Evolutionary conservation across 2,888 invertebrate species (phyloP).

Genomic region (Chymomyza amoena): DNA sequence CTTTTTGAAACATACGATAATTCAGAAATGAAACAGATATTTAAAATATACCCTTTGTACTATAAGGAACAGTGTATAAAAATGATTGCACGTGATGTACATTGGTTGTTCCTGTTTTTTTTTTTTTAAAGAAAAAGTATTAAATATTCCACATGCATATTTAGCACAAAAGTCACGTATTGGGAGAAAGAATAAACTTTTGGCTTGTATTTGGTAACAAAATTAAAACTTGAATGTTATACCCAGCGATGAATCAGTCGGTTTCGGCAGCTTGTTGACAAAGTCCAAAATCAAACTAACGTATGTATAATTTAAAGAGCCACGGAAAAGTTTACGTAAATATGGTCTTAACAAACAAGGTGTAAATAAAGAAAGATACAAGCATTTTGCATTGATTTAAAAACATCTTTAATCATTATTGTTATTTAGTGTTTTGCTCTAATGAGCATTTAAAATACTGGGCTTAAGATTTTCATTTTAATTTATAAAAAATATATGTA

Average conservation of each 20-base stretch:
- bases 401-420: neutral
- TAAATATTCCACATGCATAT: neutral
- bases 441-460: neutral
- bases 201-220: constrained; percentile 52
- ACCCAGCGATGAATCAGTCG: constrained; percentile 49
- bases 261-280: constrained; percentile 27
- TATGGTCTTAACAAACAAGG: constrained; percentile 48
- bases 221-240: constrained; percentile 38
- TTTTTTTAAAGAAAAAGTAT: no score
- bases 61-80: no score
- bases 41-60: no score
- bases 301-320: neutral
- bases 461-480: neutral
- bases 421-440: neutral
- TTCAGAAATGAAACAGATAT: no score
- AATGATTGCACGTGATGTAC: no score
- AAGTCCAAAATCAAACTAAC: constrained; percentile 41
- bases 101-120: no score
- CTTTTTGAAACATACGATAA: no score
- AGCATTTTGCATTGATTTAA: neutral
- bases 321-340: constrained; percentile 32
- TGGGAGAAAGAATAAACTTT: constrained; percentile 48
- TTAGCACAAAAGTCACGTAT: constrained; percentile 9
- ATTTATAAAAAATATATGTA: neutral
- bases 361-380: neutral